These are phyloP conservation scores for Mnemiopsis leidyi DNA, from an alignment of 37 sponge, comb jelly and placozoan species.

Conservation along the genomic window DNA sequence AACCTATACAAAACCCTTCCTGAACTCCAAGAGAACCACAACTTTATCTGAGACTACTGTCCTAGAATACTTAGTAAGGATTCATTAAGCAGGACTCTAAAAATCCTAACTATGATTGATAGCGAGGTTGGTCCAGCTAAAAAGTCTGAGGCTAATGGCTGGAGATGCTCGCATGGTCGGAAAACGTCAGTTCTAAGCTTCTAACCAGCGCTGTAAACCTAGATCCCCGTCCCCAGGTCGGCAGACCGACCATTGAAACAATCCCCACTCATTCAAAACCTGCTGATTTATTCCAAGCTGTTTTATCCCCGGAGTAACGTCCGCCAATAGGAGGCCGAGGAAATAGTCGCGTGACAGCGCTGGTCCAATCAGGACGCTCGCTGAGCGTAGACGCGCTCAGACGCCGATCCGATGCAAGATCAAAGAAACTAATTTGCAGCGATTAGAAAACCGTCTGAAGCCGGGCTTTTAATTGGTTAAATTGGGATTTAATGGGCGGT, in stretches of 20 bases:
- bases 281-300: not conserved
- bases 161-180: not conserved
- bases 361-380: not conserved
- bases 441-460: constrained; percentile 31
- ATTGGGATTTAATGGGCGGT: constrained; percentile 14
- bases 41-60: too few species aligned
- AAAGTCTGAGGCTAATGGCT: not conserved
- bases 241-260: not conserved
- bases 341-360: not conserved
- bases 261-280: not conserved
- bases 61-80: not conserved
- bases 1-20: too few species aligned
- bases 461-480: not conserved
- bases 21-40: too few species aligned
- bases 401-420: not conserved
- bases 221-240: not conserved
- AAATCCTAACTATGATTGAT: not conserved
- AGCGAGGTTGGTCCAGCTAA: not conserved
- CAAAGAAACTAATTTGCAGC: constrained; percentile 2
- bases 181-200: not conserved
- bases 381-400: not conserved
- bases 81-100: not conserved
- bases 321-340: not conserved
- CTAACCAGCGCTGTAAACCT: not conserved
- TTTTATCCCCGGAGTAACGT: not conserved